Percentiles rank a stretch among this genome's conserved stretches.
Conservation (phyloP, 2,113 vertebrate genomes). For the Delphinus delphis region DNA sequence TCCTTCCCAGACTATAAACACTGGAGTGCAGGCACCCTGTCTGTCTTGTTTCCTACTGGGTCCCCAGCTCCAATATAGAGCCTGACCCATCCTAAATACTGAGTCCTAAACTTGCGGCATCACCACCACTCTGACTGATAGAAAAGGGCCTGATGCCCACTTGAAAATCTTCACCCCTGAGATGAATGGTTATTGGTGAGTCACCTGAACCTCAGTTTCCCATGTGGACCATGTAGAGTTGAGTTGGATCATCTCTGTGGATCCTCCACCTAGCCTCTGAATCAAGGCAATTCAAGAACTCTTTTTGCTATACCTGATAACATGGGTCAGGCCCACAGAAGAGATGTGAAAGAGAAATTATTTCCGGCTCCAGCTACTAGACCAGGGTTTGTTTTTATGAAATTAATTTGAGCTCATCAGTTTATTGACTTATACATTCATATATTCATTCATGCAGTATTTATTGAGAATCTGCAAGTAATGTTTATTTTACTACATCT, state of each 20-base stretch:
- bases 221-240: accelerated
- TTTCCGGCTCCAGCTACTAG: not conserved
- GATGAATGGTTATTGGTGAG: not conserved
- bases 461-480: not conserved
- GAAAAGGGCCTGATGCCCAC: not conserved
- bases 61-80: not conserved
- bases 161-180: not conserved
- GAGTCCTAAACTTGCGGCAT: not conserved
- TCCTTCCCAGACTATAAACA: not conserved
- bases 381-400: not conserved
- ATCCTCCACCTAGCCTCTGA: not conserved
- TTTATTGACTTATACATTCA: not conserved
- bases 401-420: constrained; percentile 27
- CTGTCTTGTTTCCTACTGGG: not conserved
- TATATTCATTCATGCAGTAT: not conserved
- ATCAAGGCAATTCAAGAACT: not conserved
- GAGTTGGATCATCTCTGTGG: not conserved
- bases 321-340: not conserved
- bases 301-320: not conserved
- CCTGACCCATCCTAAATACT: not conserved
- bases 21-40: not conserved
- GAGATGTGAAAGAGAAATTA: not conserved
- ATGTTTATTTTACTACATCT: constrained; percentile 27
- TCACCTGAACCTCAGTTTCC: not conserved
- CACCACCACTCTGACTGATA: not conserved